Conservation (phyloP, 2,797 vertebrate species). For the Echeneis naucrates region DNA sequence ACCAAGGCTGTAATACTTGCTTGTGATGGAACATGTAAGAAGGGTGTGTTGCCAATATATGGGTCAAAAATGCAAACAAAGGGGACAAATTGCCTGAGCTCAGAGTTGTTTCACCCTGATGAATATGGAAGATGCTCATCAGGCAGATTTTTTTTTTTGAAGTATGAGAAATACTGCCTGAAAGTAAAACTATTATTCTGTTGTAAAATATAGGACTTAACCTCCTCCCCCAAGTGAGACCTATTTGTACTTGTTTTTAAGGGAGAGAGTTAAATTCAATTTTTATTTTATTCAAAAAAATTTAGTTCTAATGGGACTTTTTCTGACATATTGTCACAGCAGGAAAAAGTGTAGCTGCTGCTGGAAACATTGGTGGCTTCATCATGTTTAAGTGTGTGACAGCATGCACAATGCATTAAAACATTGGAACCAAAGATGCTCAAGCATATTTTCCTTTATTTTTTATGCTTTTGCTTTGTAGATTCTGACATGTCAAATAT, state of each 20-base stretch:
- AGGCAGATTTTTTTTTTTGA: too few species aligned
- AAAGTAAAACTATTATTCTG: neutral
- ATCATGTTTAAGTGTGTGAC: neutral
- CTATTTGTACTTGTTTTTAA: too few species aligned
- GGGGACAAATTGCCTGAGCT: too few species aligned
- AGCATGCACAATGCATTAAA: neutral
- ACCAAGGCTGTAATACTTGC: neutral
- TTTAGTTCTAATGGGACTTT: neutral
- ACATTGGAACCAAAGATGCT: neutral
- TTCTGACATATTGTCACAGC: neutral
- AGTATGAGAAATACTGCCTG: neutral
- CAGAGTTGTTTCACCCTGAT: too few species aligned
- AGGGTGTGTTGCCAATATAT: neutral
- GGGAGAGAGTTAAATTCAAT: neutral
- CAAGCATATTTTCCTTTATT: neutral
- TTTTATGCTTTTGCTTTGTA: too few species aligned
- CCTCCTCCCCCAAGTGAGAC: too few species aligned
- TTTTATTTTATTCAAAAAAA: neutral
- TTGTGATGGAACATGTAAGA: neutral
- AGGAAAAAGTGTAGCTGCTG: neutral
- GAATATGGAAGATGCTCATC: too few species aligned
- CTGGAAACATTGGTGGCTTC: neutral
- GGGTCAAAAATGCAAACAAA: neutral
- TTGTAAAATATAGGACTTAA: neutral
- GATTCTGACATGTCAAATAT: neutral